These are phyloP conservation scores for Drosophila serrata DNA, from an alignment of 1,140 invertebrate genomes.

Conservation along the genomic window DNA sequence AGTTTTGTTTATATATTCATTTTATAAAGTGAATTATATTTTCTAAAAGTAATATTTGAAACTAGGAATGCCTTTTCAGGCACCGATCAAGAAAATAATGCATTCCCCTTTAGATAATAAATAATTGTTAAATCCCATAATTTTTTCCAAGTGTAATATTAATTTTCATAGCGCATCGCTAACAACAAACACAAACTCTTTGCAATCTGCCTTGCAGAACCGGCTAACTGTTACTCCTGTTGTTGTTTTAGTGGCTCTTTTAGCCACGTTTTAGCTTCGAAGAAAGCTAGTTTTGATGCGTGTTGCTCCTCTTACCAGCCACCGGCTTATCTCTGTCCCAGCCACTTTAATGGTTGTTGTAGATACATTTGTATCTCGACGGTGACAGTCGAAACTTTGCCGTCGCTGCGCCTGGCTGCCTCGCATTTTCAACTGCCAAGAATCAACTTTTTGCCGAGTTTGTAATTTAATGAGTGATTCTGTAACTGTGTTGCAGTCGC, in stretches of 20 bases:
- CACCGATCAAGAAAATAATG: no score
- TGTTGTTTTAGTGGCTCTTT: slow-evolving; percentile 42
- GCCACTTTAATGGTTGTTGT: slow-evolving; percentile 36
- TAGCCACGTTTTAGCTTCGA: slow-evolving; percentile 18
- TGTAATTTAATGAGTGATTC: slow-evolving; percentile 51
- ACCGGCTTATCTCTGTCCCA: slow-evolving; percentile 33
- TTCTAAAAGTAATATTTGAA: no score
- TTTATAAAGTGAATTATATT: no score
- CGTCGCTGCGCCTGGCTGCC: slow-evolving; percentile 50
- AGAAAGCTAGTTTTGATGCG: slow-evolving; percentile 46
- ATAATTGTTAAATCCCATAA: no score
- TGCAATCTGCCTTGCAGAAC: slow-evolving; percentile 71
- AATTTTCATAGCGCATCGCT: slow-evolving; percentile 63
- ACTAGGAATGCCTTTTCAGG: no score
- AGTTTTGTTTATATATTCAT: no score
- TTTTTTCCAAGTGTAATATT: slow-evolving; percentile 25
- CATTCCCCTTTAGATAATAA: no score
- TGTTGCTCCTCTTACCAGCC: slow-evolving; percentile 49
- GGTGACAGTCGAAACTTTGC: slow-evolving; percentile 67
- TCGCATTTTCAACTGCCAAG: slow-evolving; percentile 25
- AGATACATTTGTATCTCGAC: slow-evolving; percentile 71
- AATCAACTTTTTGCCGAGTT: slow-evolving; percentile 19
- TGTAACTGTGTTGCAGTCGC: slow-evolving; percentile 21
- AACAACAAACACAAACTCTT: slow-evolving; percentile 31
- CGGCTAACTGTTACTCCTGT: slow-evolving; percentile 67